These are phyloP conservation scores for Apostichopus leukothele DNA, from an alignment of 53 echinoderm and acorn worm genomes.

Conservation along the genomic window DNA sequence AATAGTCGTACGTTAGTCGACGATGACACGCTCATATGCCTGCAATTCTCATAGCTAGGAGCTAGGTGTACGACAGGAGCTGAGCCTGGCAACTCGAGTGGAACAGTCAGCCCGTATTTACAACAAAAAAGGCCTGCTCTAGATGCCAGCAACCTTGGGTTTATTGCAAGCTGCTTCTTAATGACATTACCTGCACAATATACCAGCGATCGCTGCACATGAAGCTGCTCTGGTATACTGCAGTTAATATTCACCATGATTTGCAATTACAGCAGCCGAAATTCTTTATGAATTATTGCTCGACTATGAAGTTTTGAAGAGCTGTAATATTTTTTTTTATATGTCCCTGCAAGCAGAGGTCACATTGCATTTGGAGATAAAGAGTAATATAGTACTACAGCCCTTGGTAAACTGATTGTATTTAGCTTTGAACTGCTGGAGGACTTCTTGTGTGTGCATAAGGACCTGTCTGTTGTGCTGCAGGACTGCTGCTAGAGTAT, in stretches of 20 bases:
- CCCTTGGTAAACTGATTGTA: too few species aligned
- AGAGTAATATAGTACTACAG: background rate
- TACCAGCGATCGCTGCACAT: background rate
- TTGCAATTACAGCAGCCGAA: slow-evolving; percentile 27
- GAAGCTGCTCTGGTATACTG: background rate
- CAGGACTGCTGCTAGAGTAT: too few species aligned
- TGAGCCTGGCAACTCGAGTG: background rate
- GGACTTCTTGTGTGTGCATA: too few species aligned
- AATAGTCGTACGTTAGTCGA: too few species aligned
- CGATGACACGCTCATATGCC: too few species aligned
- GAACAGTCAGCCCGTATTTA: background rate
- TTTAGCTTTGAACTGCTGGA: too few species aligned
- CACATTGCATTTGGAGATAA: slow-evolving; percentile 10
- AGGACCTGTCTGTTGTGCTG: too few species aligned
- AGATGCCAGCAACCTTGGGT: background rate
- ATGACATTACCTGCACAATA: slow-evolving; percentile 37
- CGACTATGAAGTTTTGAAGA: background rate
- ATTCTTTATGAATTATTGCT: slow-evolving; percentile 43
- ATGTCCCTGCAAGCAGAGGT: slow-evolving; percentile 6
- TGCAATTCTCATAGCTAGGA: too few species aligned
- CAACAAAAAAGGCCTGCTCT: background rate
- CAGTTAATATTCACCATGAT: background rate
- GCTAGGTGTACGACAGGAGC: background rate
- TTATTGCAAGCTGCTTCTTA: slow-evolving; percentile 17
- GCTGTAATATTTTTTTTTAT: slow-evolving; percentile 5